Base-by-base conservation (phyloP, 1,140 invertebrate genomes). In the Trachymyrmex septentrionalis region DNA sequence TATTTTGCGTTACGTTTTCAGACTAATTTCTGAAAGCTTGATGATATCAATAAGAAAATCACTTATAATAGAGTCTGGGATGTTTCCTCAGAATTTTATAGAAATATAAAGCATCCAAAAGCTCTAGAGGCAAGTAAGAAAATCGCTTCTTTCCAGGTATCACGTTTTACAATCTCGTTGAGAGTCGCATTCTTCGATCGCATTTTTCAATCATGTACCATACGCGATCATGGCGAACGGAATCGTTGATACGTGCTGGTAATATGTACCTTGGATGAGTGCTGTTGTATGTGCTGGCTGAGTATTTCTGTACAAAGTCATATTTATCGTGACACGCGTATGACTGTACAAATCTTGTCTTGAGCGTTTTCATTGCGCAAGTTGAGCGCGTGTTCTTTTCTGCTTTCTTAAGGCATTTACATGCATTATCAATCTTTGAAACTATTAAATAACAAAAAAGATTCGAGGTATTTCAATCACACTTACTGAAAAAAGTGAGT, bases 211-310 rank as follows among this genome's bases (percentile, higher is more conserved):
- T 80, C 64, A 59, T 85, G 86, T 75, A 75, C 38, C 30, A 55
- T 87, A 57, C 72, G 73, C 27, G 81, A 85, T 55, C 34, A 73
- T 69, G 61, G 50, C 38, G 67, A 59, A 53, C 71, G 21, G 57
- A 72, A 50, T 85, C 50, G 73, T 64, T 80, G 71, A 84, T 81
- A 77, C 71, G 61, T 34, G 69, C 77, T 80, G 88, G 66, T 73
- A 73, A 94, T 95, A 95, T 95, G 94, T 95, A 95, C 95, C 94
- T 95, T 95, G 92, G 86, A 92, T 95, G 92, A 95, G 94, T 95
- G 92, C 88, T 95, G 92, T 94, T 94, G 94, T 95, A 95, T 95
- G 94, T 95, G 95, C 95, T 95, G 94, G 95, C 94, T 95, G 94
- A 95, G 92, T 93, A 93, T 94, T 81, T 91, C 59, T 92, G 91